These are phyloP conservation scores for Dinocampus coccinellae DNA, from an alignment of 2,888 invertebrate genomes.

Conservation along the genomic window DNA sequence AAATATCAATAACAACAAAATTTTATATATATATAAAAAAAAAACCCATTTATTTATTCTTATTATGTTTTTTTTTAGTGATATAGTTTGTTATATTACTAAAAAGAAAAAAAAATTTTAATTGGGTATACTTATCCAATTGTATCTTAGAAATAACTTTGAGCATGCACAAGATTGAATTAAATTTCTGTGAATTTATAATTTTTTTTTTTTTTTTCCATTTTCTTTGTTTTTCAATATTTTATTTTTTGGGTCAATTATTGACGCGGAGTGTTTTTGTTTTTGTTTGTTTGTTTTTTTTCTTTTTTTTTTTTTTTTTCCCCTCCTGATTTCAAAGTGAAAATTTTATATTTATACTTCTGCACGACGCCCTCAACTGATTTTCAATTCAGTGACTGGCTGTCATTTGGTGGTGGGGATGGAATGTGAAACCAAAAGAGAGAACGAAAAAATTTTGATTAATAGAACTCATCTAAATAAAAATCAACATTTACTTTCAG, in stretches of 20 bases:
- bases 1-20: neutral
- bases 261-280: no score
- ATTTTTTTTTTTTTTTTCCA: neutral
- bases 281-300: no score
- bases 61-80: no score
- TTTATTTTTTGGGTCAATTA: no score
- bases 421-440: neutral
- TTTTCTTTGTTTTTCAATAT: neutral
- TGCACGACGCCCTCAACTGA: conserved; percentile 4
- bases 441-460: neutral
- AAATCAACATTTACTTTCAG: conserved; percentile 46
- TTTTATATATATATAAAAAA: no score
- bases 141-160: neutral
- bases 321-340: conserved; percentile 19
- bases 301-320: neutral
- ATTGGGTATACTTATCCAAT: no score
- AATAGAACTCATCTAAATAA: conserved; percentile 52
- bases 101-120: no score
- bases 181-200: neutral
- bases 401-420: conserved; percentile 15
- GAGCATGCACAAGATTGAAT: neutral
- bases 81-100: no score
- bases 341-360: neutral
- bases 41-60: no score
- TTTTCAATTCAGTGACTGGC: neutral